Base-by-base conservation (phyloP, 2,113 vertebrate genomes). In the Hippocampus zosterae region DNA sequence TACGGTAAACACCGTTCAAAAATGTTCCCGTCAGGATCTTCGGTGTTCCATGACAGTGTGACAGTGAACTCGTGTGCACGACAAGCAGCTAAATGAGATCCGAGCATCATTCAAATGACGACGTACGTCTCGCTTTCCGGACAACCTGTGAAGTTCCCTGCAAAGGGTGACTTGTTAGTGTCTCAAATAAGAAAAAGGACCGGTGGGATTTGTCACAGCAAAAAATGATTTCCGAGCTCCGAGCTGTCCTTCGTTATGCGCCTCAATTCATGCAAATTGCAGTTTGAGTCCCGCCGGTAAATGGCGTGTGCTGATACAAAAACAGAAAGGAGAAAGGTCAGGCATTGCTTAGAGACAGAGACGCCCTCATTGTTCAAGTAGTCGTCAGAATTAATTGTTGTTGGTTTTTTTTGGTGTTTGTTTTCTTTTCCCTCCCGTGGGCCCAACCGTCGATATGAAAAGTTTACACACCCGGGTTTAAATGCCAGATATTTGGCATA, bases 61-160 rank as follows among this genome's bases (percentile, higher is more conserved):
- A 65, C 63, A 65, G 42, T 9, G n/a, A 65, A 65, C 1, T 65
- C 12, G 42, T 65, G 41, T 23, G 44, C 13, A 63, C 7, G 37
- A 15, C 42, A 23, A 23, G 63, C 42, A 27, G 42, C 63, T 46
- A 65, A 65, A 65, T 46, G 40, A 46, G 63, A 65, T 65, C 8
- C 12, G 9, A 46, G n/a, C 41, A 27, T 27, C 23, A 13, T 46
- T 65, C 63, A 46, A 48, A 46, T 46, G 23, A 65, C 41, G 27
- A 27, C 42, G 25, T 27, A 46, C 13, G 25, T 15, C 13, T 46
- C 27, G 40, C 15, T 44, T 48, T 65, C n/a, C 8, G 63, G 63
- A 46, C 40, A 46, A 65, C 41, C 41, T 5, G 6, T 25, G 63
- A 65, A 44, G 23, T 33, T 37, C 23, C 27, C 12, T 29, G 13